Evolutionary conservation across 2,888 invertebrate species (phyloP).

Genomic region (Xanthia icteritia): DNA sequence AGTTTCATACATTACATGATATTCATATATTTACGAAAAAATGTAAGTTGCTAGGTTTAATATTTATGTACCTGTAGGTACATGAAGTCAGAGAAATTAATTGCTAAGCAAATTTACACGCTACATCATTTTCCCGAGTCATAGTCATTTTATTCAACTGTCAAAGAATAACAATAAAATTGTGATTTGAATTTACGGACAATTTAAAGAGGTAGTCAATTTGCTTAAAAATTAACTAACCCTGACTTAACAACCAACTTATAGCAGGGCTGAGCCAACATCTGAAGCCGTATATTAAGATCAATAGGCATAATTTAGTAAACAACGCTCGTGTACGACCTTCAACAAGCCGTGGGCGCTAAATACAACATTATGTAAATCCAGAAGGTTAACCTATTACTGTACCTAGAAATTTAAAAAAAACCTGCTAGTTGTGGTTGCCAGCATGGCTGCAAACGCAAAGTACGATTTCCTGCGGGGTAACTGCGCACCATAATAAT

Average conservation of each 20-base stretch:
- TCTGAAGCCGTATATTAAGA: conserved; percentile 37
- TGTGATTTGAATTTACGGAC: neutral
- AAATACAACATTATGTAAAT: neutral
- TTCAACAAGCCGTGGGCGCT: conserved; percentile 32
- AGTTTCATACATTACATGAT: neutral
- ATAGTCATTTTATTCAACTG: neutral
- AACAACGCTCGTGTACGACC: conserved; percentile 51
- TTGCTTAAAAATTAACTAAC: neutral
- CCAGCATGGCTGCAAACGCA: neutral
- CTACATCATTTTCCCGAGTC: too few relatives aligned
- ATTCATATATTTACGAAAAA: neutral
- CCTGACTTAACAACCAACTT: conserved; percentile 16
- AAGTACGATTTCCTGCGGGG: neutral
- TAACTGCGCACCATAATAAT: neutral
- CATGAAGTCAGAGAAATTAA: neutral
- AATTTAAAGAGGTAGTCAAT: neutral
- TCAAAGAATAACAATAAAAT: neutral
- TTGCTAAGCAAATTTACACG: neutral
- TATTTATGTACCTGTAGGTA: neutral
- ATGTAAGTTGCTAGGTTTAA: neutral
- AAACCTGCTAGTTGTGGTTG: neutral
- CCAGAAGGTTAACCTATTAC: conserved; percentile 33
- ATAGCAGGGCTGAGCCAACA: conserved; percentile 30
- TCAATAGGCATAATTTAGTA: conserved; percentile 56
- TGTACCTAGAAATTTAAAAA: neutral